phyloP scores from a whole-genome alignment of 2,797 vertebrate genomes.

The Avahi laniger region DNA sequence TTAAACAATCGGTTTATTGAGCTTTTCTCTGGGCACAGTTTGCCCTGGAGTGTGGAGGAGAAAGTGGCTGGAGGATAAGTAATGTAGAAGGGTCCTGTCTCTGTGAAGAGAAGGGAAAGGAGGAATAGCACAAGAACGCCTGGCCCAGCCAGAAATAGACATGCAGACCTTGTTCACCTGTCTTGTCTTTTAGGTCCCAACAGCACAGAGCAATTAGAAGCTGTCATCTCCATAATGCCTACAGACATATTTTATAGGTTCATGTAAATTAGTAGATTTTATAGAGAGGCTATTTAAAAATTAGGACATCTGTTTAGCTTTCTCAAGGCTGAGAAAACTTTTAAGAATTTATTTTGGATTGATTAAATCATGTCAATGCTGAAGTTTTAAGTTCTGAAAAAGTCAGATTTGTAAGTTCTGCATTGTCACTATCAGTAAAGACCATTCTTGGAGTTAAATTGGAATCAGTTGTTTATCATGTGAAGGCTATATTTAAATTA shows the following conservation, averaged over 20 bases:
- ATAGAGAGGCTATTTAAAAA: neutral
- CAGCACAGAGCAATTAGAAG: neutral
- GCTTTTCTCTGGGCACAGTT: neutral
- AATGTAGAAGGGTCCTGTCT: too few relatives aligned
- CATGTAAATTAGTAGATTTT: neutral
- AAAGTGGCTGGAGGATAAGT: neutral
- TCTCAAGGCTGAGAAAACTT: neutral
- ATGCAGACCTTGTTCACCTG: fast-evolving
- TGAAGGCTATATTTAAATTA: neutral
- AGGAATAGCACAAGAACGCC: neutral
- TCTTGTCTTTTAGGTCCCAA: neutral
- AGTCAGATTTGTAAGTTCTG: neutral
- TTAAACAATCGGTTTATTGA: neutral
- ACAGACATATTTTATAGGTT: neutral
- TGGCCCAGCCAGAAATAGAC: neutral
- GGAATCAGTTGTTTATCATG: neutral
- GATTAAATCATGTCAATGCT: neutral
- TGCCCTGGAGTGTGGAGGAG: neutral
- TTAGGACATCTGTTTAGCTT: neutral
- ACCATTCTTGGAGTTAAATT: neutral
- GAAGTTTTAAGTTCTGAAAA: neutral
- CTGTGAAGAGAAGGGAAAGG: neutral
- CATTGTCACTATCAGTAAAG: neutral
- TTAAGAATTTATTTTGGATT: neutral
- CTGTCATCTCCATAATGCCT: neutral